Evolutionary conservation across 2,797 vertebrate species (phyloP), one percentile per base, ranked within the genome.

Genomic region (Gymnodraco acuticeps): DNA sequence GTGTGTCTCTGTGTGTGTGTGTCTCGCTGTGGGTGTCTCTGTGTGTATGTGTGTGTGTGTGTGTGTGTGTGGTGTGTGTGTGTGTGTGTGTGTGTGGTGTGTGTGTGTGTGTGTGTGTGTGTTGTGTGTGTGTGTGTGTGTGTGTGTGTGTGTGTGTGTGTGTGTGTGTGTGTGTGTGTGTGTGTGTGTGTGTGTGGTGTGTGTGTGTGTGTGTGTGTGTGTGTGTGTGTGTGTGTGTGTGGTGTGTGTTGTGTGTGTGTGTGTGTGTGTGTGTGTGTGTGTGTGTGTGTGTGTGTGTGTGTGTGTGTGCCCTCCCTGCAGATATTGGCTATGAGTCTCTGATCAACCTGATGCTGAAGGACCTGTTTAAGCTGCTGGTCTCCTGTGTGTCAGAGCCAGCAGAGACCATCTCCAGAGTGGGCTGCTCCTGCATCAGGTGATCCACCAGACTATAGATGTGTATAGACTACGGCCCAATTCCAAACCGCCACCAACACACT

Each of bases 371-470:
- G 86, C 91, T 99, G 53, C 93, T 99, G 76, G 98, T 99, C 56
- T 93, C 95, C 7, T 98, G 97, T 73, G 97, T 99, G 77, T 97
- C 98, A 45, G 98, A 99, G 67, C 97, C 98, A 45, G 97, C 97
- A 0, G 98, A 99, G 91, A 96, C 96, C 87, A 98, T 99, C 94
- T 99, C 98, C 87, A 96, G 98, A 90, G 98, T 99, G 64, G 98
- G 98, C 88, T 99, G 98, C 80, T 99, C 98, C 86, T 99, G 98
- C 87, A 99, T 99, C 89, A 96, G 98, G 98, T 99, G 81, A 27
- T 1, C 27, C 27, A 27, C 27, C 27, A 3, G 27, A 3, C 3
- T 4, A 0, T 27, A 27, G 27, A 27, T 4, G 2, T 23, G 2
- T 23, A 27, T 4, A 27, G 27, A 23, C 23, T 23, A 3, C 3